Conservation (phyloP, 2,113 vertebrate species). For the Antennarius striatus region DNA sequence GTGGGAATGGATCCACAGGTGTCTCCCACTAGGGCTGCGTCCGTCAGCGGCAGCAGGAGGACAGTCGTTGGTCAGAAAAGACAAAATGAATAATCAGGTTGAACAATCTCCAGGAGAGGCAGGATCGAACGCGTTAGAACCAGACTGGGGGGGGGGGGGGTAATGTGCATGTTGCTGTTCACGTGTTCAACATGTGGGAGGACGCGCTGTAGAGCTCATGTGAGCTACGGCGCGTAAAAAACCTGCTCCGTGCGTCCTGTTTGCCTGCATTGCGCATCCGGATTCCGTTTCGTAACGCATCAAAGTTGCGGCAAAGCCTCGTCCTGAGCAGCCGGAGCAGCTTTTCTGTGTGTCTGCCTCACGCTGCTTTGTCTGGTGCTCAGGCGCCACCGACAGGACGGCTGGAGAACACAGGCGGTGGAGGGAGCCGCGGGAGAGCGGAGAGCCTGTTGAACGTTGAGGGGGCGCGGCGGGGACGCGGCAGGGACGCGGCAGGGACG, state of each 20-base stretch:
- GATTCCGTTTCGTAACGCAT: constrained; percentile 46
- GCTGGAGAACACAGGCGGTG: not conserved
- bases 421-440: constrained; percentile 8
- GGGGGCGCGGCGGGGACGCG: constrained; percentile 14
- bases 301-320: constrained; percentile 54
- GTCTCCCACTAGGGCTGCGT: too few relatives aligned
- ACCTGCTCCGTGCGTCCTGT: not conserved
- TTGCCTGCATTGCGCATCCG: constrained; percentile 37
- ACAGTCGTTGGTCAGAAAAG: too few relatives aligned
- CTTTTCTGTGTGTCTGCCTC: not conserved
- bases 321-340: not conserved
- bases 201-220: too few relatives aligned
- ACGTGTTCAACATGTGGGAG: too few relatives aligned
- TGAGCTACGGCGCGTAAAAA: too few relatives aligned
- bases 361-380: constrained; percentile 9
- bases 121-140: too few relatives aligned
- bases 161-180: too few relatives aligned
- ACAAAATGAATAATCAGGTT: too few relatives aligned
- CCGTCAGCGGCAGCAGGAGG: too few relatives aligned
- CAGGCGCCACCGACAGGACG: constrained; percentile 60
- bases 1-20: too few relatives aligned
- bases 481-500: constrained; percentile 4
- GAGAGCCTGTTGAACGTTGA: constrained; percentile 48
- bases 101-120: too few relatives aligned
- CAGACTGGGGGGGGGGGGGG: too few relatives aligned